Conservation (phyloP, 2,113 vertebrate genomes). For the Ivindomyrus marchei region DNA sequence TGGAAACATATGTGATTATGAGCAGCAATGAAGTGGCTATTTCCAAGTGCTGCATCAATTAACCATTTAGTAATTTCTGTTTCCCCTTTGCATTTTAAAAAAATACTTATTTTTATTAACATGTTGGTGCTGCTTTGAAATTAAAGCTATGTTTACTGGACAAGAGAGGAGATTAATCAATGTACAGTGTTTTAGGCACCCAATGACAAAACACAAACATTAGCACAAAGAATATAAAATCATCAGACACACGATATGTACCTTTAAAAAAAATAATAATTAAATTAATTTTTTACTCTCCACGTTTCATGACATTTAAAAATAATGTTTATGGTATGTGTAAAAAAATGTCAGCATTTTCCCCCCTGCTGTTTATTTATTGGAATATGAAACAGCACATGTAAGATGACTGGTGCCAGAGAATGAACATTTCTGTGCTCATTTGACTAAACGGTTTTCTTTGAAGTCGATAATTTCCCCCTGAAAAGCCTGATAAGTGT, state of each 20-base stretch:
- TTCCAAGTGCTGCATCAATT: constrained; percentile 39
- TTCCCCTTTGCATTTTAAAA: constrained; percentile 24
- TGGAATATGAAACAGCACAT: neutral
- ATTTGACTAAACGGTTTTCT: constrained; percentile 23
- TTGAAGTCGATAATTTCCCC: constrained; percentile 24
- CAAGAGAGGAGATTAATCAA: constrained; percentile 10
- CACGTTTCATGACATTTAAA: neutral
- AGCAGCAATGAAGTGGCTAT: constrained; percentile 44
- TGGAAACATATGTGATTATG: constrained; percentile 49
- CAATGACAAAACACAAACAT: constrained; percentile 31
- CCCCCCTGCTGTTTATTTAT: neutral
- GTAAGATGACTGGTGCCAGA: neutral
- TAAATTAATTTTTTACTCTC: neutral
- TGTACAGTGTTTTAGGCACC: constrained; percentile 23
- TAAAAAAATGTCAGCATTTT: neutral
- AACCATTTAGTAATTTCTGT: constrained; percentile 33
- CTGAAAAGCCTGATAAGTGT: constrained; percentile 23
- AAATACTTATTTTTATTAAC: constrained; percentile 35
- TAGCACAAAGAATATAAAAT: neutral
- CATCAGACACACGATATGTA: neutral
- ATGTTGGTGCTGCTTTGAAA: constrained; percentile 35
- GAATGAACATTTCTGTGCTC: constrained; percentile 12
- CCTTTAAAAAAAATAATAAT: neutral
- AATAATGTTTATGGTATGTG: neutral
- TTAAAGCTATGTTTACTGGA: constrained; percentile 19